A percentile compares a stretch with the other conserved stretches of the same genome.
Evolutionary conservation across 2,113 vertebrate species (phyloP).

Genomic region (Sceloporus tristichus): DNA sequence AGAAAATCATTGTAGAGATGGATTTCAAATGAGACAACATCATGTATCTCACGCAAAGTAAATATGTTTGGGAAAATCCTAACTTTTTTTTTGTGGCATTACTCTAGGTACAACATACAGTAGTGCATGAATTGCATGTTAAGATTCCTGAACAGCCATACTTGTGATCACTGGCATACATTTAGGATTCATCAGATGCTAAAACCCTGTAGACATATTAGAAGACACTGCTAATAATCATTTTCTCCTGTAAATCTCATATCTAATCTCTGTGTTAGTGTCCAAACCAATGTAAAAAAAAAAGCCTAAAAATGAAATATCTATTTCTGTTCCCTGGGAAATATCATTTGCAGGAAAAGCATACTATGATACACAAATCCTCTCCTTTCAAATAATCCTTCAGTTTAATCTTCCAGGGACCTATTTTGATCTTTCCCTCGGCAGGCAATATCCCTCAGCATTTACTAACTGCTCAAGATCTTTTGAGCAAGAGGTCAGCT

Average conservation of each 20-base stretch:
- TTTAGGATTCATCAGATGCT: constrained; percentile 36
- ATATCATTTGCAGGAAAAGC: constrained; percentile 66
- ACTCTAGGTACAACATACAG: background rate
- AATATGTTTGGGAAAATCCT: background rate
- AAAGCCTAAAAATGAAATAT: constrained; percentile 63
- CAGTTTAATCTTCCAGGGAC: constrained; percentile 44
- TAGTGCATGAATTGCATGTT: background rate
- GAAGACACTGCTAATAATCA: constrained; percentile 52
- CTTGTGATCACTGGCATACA: background rate
- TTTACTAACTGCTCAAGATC: constrained; percentile 22
- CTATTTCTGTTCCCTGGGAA: constrained; percentile 69
- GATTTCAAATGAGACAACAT: background rate
- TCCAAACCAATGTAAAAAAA: constrained; percentile 45
- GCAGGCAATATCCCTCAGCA: constrained; percentile 22
- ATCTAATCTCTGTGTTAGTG: constrained; percentile 64
- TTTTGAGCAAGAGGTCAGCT: background rate
- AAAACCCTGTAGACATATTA: constrained; percentile 58
- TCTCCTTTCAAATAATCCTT: constrained; percentile 56
- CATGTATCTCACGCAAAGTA: background rate
- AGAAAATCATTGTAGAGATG: background rate
- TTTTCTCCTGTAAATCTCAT: constrained; percentile 55
- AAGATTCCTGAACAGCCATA: background rate
- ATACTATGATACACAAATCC: constrained; percentile 60
- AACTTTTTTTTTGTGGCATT: background rate
- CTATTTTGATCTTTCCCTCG: constrained; percentile 50